Evolutionary conservation across 2,888 invertebrate species (phyloP).

Genomic region (Eilema griseolum): DNA sequence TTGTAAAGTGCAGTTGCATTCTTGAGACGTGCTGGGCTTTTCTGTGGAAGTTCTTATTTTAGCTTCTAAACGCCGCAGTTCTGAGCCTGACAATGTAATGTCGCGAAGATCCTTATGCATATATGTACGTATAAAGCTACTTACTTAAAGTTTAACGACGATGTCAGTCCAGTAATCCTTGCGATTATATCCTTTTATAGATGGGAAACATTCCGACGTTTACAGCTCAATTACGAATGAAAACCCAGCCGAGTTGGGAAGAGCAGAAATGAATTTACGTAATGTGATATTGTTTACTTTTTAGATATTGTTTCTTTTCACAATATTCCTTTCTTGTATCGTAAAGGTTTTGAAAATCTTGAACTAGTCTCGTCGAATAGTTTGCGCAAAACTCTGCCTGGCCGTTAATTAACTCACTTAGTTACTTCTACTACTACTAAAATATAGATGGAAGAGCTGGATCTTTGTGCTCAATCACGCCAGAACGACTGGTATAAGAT

Average conservation of each 20-base stretch:
- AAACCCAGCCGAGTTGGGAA: not conserved
- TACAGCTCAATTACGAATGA: conserved; percentile 39
- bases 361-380: not conserved
- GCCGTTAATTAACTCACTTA: not conserved
- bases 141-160: not conserved
- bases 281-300: not conserved
- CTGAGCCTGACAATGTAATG: not conserved
- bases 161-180: conserved; percentile 23
- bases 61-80: not conserved
- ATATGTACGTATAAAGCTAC: not conserved
- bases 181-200: conserved; percentile 40
- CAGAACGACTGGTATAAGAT: not conserved
- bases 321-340: not conserved
- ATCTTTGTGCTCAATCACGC: not conserved
- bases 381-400: not conserved
- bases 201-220: conserved; percentile 41
- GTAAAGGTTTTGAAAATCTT: no score
- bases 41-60: not conserved
- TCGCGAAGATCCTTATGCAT: not conserved
- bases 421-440: no score
- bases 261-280: not conserved
- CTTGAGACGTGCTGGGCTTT: not conserved
- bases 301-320: not conserved
- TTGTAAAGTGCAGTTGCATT: conserved; percentile 28
- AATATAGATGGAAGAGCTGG: not conserved